Evolutionary conservation across 1,140 invertebrate species (phyloP).

Genomic region (Chelonus insularis): DNA sequence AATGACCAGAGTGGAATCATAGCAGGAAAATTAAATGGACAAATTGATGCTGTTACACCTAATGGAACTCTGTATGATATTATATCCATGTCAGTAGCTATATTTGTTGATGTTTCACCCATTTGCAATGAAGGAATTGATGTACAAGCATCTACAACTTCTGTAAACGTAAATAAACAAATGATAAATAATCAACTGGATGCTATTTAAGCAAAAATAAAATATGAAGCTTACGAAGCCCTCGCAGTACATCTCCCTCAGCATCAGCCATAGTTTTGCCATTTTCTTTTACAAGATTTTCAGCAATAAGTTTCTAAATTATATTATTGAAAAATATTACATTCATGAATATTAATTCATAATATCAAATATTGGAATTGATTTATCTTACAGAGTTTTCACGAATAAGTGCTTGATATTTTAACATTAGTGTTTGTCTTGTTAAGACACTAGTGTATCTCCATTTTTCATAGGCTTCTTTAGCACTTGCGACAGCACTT

Average conservation of each 20-base stretch:
- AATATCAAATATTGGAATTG: neutral
- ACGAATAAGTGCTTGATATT: conserved; percentile 79
- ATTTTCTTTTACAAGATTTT: conserved; percentile 93
- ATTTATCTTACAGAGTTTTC: conserved; percentile 69
- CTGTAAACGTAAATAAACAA: conserved; percentile 53
- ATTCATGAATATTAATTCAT: neutral
- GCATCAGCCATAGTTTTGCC: conserved; percentile 97
- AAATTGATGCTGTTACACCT: conserved; percentile 85
- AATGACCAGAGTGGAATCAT: conserved; percentile 99
- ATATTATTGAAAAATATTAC: neutral
- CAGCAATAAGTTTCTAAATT: conserved; percentile 77
- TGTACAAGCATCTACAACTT: conserved; percentile 97
- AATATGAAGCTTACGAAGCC: conserved; percentile 77
- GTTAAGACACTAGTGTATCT: conserved; percentile 89
- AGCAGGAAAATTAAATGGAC: conserved; percentile 96
- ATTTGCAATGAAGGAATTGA: conserved; percentile 88
- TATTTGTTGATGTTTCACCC: conserved; percentile 89
- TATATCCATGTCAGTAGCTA: conserved; percentile 93
- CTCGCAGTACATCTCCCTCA: conserved; percentile 96
- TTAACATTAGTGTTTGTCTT: conserved; percentile 96
- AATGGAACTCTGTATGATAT: conserved; percentile 87
- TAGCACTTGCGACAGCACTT: conserved; percentile 82
- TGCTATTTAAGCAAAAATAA: conserved; percentile 11
- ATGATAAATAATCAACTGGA: no score
- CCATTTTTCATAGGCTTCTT: conserved; percentile 85